Conservation (phyloP, 2,797 vertebrate genomes). For the Bovichtus variegatus region DNA sequence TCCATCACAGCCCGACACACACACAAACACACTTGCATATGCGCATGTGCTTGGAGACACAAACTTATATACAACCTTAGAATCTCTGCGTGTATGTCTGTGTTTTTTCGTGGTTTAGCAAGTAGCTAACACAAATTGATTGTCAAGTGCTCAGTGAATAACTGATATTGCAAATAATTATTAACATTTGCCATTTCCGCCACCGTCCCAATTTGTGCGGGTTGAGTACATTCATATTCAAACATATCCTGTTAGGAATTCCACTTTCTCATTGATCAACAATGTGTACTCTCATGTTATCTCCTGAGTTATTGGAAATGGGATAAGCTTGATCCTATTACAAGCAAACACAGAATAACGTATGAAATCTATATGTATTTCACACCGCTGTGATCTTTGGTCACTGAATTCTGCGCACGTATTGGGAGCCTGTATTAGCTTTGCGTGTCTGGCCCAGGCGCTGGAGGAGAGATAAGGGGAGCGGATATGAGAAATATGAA, state of each 20-base stretch:
- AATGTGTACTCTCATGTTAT: constrained; percentile 69
- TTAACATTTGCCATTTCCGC: constrained; percentile 34
- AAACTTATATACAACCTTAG: constrained; percentile 36
- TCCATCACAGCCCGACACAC: constrained; percentile 72
- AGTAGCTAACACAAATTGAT: constrained; percentile 60
- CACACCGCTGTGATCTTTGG: constrained; percentile 75
- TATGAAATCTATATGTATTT: constrained; percentile 83
- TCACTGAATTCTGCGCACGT: constrained; percentile 80
- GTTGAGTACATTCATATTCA: constrained; percentile 47
- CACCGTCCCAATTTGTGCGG: constrained; percentile 50
- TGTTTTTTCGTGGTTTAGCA: constrained; percentile 10
- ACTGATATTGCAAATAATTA: constrained; percentile 51
- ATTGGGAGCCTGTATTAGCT: constrained; percentile 80
- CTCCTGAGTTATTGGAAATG: constrained; percentile 76
- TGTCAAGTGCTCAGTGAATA: constrained; percentile 49
- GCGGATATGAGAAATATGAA: constrained; percentile 88
- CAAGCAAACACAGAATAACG: constrained; percentile 77
- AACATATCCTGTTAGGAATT: constrained; percentile 34
- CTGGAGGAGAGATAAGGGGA: constrained; percentile 80
- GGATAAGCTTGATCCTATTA: constrained; percentile 77
- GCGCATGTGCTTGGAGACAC: constrained; percentile 23
- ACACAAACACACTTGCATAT: constrained; percentile 44
- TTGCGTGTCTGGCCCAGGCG: constrained; percentile 82
- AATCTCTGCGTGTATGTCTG: constrained; percentile 21
- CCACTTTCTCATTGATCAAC: constrained; percentile 71